Percentiles rank a stretch among this genome's conserved stretches.
Conservation (phyloP, 2,113 vertebrate species). For the Antennarius striatus region DNA sequence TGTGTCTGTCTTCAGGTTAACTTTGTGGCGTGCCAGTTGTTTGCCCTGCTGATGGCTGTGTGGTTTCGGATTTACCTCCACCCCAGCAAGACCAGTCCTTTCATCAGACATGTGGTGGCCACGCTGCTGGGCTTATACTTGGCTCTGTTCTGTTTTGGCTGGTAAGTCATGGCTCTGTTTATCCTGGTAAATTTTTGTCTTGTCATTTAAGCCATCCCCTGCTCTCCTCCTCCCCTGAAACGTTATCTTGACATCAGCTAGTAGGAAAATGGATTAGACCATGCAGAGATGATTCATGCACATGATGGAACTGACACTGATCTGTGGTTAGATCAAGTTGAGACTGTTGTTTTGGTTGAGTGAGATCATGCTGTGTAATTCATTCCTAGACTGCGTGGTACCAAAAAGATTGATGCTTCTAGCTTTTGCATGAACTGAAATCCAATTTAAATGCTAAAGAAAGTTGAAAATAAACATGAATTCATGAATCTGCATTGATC, state of each 20-base stretch:
- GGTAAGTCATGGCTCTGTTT: slow-evolving; percentile 83
- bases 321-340: slow-evolving; percentile 1
- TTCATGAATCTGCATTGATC: too few species aligned
- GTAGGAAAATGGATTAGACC: slow-evolving; percentile 10
- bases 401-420: too few species aligned
- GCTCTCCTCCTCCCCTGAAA: slow-evolving; percentile 17
- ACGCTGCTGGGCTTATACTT: slow-evolving; percentile 96
- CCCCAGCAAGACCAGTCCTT: slow-evolving; percentile 95
- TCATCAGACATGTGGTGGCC: slow-evolving; percentile 94
- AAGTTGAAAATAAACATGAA: too few species aligned
- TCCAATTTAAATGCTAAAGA: too few species aligned
- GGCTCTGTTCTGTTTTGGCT: slow-evolving; percentile 99
- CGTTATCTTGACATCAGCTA: slow-evolving; percentile 6
- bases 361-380: background rate
- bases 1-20: slow-evolving; percentile 85
- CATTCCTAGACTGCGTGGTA: background rate
- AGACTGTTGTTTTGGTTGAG: slow-evolving; percentile 24
- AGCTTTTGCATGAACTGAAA: too few species aligned
- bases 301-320: background rate
- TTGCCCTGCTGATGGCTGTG: slow-evolving; percentile 93
- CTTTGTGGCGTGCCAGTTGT: slow-evolving; percentile 97
- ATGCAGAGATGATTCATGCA: background rate
- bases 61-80: slow-evolving; percentile 97
- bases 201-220: slow-evolving; percentile 13
- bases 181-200: slow-evolving; percentile 9